phyloP scores from a whole-genome alignment of 1,140 invertebrate species.

The Hormaphis cornu region DNA sequence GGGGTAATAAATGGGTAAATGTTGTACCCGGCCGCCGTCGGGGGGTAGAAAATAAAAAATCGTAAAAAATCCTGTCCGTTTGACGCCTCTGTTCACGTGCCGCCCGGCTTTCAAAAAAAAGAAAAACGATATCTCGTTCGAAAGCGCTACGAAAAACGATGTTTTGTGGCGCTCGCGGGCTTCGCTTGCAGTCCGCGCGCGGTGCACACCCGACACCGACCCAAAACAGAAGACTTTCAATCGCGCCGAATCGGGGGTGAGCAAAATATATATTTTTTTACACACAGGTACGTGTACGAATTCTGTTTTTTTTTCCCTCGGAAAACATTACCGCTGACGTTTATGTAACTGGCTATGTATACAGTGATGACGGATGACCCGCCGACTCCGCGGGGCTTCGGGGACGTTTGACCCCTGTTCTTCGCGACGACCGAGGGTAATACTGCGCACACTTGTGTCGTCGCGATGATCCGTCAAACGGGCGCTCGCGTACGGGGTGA shows the following conservation, averaged over 20 bases:
- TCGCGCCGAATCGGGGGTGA: neutral
- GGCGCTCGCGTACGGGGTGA: too few species aligned
- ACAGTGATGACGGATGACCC: conserved; percentile 20
- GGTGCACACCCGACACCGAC: conserved; percentile 10
- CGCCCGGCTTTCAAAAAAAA: too few species aligned
- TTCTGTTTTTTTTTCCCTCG: neutral
- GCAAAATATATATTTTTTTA: neutral
- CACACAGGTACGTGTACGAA: too few species aligned
- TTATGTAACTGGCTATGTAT: conserved; percentile 21
- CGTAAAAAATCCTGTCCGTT: too few species aligned
- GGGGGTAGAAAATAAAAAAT: too few species aligned
- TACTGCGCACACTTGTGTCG: neutral
- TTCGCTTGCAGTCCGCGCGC: too few species aligned
- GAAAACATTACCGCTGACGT: conserved; percentile 27
- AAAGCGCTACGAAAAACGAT: too few species aligned
- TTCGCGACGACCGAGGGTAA: neutral
- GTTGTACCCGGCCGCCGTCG: too few species aligned
- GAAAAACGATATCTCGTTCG: too few species aligned
- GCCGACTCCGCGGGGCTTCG: conserved; percentile 11
- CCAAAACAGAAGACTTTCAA: conserved; percentile 29
- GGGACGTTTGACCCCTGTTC: conserved; percentile 19
- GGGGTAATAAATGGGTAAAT: too few species aligned
- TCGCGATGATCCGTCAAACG: neutral
- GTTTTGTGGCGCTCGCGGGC: too few species aligned
- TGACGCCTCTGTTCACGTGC: too few species aligned